Evolutionary conservation across 2,888 invertebrate species (phyloP), one percentile per base, ranked within the genome.

Genomic region (Ernsta delagoae): DNA sequence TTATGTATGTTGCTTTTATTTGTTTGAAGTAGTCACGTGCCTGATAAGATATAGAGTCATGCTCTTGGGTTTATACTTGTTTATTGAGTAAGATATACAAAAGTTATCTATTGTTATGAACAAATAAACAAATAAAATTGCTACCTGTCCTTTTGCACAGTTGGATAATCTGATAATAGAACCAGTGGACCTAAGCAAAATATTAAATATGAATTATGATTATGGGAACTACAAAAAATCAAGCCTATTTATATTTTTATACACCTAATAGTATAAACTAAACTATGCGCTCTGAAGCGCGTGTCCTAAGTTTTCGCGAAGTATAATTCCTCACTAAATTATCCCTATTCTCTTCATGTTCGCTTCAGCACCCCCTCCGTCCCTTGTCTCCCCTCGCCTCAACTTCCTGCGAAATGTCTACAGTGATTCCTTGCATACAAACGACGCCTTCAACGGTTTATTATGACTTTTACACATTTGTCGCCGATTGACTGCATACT

Each of bases 371-470:
- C 88, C 85, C 81, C 77, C 73, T 74, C 70, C 78, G 75, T 63
- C 73, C 75, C 57, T 62, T 67, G 62, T 62, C 62, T 68, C 76
- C 76, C 80, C 81, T 81, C 80, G 78, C 71, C 81, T 77, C 82
- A 87, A 90, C 83, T 88, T 90, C 86, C 82, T 90, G 90, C 85
- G 90, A 93, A 92, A 93, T 93, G 93, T 93, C 92, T 92, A 88
- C 91, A 88, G 88, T 92, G 93, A 93, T 92, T 93, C 90, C 88
- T 87, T 90, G 94, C 93, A 94, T 94, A 94, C 93, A 94, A 94
- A 94, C 89, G 93, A 92, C 88, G 83, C 79, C 80, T 84, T 89
- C 87, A 86, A 87, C 79, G 82, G 78, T 86, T 82, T 86, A 88
- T 90, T 90, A 92, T 87, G 90, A 90, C 82, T 89, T 90, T 83